phyloP scores from a whole-genome alignment of 2,888 invertebrate genomes.

The Tineola bisselliella region DNA sequence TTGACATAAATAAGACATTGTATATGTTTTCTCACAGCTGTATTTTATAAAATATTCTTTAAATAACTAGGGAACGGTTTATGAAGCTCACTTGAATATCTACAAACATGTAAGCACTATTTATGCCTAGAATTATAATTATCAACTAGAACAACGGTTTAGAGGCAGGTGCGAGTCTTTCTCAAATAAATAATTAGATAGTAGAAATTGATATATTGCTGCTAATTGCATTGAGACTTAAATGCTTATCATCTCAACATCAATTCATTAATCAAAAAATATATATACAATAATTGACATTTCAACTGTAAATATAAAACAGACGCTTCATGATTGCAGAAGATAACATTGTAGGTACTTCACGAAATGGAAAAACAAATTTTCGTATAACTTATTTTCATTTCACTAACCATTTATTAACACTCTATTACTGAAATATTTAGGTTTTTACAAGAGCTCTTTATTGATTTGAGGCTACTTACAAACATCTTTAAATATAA shows the following conservation, averaged over 20 bases:
- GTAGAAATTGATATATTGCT: not conserved
- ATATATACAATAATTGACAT: not conserved
- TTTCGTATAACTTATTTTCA: too few relatives aligned
- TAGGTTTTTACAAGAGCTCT: too few relatives aligned
- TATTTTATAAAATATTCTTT: conserved; percentile 1
- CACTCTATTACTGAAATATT: too few relatives aligned
- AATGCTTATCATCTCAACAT: not conserved
- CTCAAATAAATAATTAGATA: conserved; percentile 6
- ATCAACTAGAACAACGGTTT: conserved; percentile 54
- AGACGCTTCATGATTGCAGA: too few relatives aligned
- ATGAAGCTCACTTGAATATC: not conserved
- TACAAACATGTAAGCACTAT: not conserved
- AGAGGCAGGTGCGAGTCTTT: conserved; percentile 45
- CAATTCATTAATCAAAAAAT: not conserved
- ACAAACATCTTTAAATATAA: too few relatives aligned
- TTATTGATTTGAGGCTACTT: too few relatives aligned
- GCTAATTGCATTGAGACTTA: not conserved
- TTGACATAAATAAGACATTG: conserved; percentile 4
- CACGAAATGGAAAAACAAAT: too few relatives aligned
- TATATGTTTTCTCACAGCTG: not conserved
- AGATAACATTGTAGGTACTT: too few relatives aligned
- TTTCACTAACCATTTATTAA: too few relatives aligned
- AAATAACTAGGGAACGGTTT: not conserved
- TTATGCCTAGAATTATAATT: not conserved
- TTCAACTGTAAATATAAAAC: too few relatives aligned